Conservation (phyloP, 30 jellyfish, hydroid and myxozoan genomes). For the Aurelia aurita region DNA sequence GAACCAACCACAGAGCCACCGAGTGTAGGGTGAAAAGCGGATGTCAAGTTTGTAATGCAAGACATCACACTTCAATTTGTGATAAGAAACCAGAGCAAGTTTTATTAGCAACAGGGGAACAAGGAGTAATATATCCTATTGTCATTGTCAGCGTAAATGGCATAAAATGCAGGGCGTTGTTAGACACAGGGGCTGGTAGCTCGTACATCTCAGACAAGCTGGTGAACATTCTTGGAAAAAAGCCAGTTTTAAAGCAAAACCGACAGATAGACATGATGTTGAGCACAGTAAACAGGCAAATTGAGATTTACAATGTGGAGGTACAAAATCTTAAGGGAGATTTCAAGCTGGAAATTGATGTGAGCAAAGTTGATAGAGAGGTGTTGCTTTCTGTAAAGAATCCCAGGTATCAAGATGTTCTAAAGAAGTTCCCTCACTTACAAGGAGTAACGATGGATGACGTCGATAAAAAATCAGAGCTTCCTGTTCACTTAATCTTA, state of each 20-base stretch:
- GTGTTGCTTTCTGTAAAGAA: conserved; percentile 19
- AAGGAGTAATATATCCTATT: conserved; percentile 42
- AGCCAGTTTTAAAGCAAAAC: conserved; percentile 24
- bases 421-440: conserved; percentile 47
- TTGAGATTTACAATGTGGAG: conserved; percentile 46
- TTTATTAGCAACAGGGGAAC: conserved; percentile 31
- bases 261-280: conserved; percentile 61
- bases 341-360: conserved; percentile 46
- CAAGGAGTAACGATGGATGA: conserved; percentile 42
- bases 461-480: conserved; percentile 23
- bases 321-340: conserved; percentile 29
- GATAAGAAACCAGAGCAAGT: conserved; percentile 26
- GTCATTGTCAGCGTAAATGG: conserved; percentile 36
- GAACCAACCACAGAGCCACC: conserved; percentile 57
- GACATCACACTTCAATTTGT: conserved; percentile 80
- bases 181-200: conserved; percentile 90
- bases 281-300: conserved; percentile 41
- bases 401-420: conserved; percentile 44
- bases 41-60: conserved; percentile 47
- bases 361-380: conserved; percentile 45
- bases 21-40: conserved; percentile 34
- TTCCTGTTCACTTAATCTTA: conserved; percentile 64
- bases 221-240: conserved; percentile 9
- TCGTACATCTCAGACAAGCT: conserved; percentile 63
- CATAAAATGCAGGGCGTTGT: conserved; percentile 59